Conservation (phyloP, 2,797 vertebrate species). For the Eulemur rubriventer region DNA sequence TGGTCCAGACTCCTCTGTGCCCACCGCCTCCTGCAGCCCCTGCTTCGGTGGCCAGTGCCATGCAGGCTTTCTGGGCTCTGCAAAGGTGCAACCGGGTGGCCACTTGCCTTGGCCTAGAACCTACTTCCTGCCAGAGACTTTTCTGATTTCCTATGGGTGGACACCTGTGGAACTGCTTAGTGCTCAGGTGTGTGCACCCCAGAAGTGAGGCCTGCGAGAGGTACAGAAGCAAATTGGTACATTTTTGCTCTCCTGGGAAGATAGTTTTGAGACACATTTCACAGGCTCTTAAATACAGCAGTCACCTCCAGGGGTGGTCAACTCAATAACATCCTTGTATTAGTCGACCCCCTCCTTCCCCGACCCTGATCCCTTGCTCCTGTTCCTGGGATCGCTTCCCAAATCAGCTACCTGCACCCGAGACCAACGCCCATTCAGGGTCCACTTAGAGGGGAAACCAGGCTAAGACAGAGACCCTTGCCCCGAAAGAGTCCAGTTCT, state of each 20-base stretch:
- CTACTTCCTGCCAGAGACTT: neutral
- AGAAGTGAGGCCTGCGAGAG: neutral
- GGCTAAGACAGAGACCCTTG: neutral
- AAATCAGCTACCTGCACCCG: neutral
- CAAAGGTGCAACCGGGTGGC: rapidly evolving
- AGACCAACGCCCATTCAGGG: neutral
- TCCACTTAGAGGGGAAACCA: neutral
- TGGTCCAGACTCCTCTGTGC: neutral
- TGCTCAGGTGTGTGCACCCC: neutral
- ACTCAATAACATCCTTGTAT: neutral
- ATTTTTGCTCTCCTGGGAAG: neutral
- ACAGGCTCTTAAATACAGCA: neutral
- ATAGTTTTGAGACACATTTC: neutral
- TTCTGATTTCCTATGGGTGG: neutral
- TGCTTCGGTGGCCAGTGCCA: rapidly evolving
- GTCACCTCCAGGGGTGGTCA: neutral
- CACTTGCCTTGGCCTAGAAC: neutral
- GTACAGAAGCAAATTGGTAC: neutral
- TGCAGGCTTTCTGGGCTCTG: neutral
- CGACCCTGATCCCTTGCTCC: neutral
- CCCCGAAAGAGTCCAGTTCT: neutral
- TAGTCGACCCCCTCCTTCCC: neutral
- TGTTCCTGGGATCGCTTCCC: neutral
- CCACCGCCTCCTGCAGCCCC: rapidly evolving
- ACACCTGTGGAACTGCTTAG: neutral